Conservation (phyloP, 2,888 invertebrate genomes). For the Dasysyrphus tricinctus region DNA sequence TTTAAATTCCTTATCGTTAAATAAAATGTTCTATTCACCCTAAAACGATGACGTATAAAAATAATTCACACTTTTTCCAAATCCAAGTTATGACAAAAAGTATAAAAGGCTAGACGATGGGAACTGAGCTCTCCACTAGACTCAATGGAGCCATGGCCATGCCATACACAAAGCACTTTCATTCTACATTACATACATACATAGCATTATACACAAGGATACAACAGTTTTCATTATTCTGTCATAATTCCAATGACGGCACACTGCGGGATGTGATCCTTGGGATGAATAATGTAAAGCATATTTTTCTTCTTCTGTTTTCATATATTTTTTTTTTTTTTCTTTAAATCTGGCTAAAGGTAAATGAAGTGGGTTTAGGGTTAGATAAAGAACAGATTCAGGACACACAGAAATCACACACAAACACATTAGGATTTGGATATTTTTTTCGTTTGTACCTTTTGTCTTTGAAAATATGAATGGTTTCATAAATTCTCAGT, state of each 20-base stretch:
- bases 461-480: constrained; percentile 30
- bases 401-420: constrained; percentile 14
- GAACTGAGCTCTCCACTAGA: constrained; percentile 17
- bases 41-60: constrained; percentile 78
- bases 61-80: constrained; percentile 82
- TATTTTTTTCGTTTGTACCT: constrained; percentile 38
- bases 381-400: constrained; percentile 40
- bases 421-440: constrained; percentile 32
- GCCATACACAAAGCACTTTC: constrained; percentile 22
- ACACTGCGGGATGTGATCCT: constrained; percentile 70
- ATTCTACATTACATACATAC: neutral
- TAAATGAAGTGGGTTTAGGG: constrained; percentile 67
- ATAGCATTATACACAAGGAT: constrained; percentile 38
- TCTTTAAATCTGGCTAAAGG: constrained; percentile 39
- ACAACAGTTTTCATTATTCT: constrained; percentile 68
- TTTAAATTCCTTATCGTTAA: constrained; percentile 57
- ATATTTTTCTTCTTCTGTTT: constrained; percentile 18
- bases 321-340: neutral
- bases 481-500: constrained; percentile 45
- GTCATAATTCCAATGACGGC: constrained; percentile 69
- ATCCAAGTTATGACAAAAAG: constrained; percentile 28
- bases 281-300: constrained; percentile 60
- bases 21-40: constrained; percentile 49
- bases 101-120: constrained; percentile 23
- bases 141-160: constrained; percentile 42